phyloP scores from a whole-genome alignment of 2,113 vertebrate species.

The Peucedramus taeniatus region DNA sequence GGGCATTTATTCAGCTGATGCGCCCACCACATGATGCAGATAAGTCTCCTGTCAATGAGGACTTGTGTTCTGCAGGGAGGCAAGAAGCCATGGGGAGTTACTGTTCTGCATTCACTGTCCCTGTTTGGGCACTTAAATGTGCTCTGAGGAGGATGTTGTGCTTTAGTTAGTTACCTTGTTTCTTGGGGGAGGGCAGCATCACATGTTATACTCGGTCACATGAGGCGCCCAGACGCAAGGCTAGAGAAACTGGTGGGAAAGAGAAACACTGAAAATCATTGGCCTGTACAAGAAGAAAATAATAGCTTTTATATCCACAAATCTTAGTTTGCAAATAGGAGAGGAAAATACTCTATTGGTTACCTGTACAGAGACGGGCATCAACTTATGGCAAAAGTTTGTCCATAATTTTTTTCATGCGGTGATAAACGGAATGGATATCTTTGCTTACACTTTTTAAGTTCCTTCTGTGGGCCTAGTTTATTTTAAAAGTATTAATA shows the following conservation, averaged over 20 bases:
- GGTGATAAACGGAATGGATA: background rate
- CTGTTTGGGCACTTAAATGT: background rate
- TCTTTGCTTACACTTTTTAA: background rate
- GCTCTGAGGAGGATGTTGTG: fast-evolving
- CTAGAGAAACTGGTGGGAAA: background rate
- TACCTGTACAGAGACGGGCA: background rate
- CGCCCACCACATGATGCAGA: background rate
- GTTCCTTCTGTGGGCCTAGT: background rate
- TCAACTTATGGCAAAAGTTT: background rate
- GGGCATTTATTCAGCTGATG: background rate
- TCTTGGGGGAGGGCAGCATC: background rate
- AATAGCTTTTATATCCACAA: background rate
- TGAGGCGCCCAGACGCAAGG: background rate
- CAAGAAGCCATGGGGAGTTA: background rate
- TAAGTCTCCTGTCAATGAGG: background rate
- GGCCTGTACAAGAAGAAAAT: background rate
- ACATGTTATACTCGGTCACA: background rate
- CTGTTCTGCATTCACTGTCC: background rate
- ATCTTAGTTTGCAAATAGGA: background rate
- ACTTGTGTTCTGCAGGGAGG: background rate
- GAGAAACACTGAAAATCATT: background rate
- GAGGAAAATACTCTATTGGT: background rate
- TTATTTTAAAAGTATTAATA: conserved; percentile 22
- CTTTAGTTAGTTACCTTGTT: background rate
- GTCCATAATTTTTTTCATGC: background rate